Conservation (phyloP, 2,888 invertebrate species). For the Helobdella robusta region DNA sequence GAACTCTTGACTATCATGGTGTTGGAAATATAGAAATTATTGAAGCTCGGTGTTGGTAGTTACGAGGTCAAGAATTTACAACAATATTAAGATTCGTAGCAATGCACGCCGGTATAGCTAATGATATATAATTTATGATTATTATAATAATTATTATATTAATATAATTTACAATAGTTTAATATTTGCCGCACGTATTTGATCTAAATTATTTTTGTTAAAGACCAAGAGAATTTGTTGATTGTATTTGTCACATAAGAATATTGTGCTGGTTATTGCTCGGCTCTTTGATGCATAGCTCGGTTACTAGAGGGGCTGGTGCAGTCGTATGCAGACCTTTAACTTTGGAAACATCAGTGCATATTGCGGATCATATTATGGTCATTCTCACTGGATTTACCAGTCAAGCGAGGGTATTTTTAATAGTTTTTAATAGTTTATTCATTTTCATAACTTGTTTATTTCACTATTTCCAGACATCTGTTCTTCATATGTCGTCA, state of each 20-base stretch:
- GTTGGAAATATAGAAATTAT: too few species aligned
- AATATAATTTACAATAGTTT: too few species aligned
- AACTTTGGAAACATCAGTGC: slow-evolving; percentile 87
- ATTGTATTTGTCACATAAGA: slow-evolving; percentile 86
- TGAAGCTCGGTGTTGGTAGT: too few species aligned
- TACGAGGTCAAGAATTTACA: too few species aligned
- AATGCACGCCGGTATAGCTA: too few species aligned
- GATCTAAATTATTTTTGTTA: too few species aligned
- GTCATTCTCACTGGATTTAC: slow-evolving; percentile 92
- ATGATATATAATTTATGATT: too few species aligned
- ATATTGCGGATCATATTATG: slow-evolving; percentile 93
- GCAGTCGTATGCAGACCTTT: slow-evolving; percentile 64
- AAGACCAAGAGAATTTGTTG: slow-evolving; percentile 79
- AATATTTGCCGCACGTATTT: too few species aligned
- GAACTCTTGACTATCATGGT: too few species aligned
- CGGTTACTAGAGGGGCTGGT: slow-evolving; percentile 55
- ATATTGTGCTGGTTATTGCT: slow-evolving; percentile 87
- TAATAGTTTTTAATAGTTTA: not conserved
- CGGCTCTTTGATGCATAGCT: slow-evolving; percentile 73
- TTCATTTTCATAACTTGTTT: not conserved
- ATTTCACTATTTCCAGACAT: slow-evolving; percentile 54
- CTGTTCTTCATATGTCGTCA: slow-evolving; percentile 86
- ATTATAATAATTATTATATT: too few species aligned
- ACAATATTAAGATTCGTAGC: too few species aligned
- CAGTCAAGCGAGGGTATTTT: slow-evolving; percentile 69